Evolutionary conservation across 1,140 invertebrate species (phyloP).

Genomic region (Eueides isabella): DNA sequence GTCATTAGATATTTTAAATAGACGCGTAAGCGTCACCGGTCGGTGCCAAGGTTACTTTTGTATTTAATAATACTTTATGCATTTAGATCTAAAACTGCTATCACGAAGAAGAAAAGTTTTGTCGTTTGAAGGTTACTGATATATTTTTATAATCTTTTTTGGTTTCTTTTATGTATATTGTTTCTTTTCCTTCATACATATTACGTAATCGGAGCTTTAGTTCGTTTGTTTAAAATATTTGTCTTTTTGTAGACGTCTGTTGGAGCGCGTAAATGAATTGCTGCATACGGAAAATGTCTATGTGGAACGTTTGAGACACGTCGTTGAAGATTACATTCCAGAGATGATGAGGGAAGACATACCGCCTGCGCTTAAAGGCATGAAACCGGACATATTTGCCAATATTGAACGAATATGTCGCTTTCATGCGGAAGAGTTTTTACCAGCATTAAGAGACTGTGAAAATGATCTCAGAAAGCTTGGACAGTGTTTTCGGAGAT

Average conservation of each 20-base stretch:
- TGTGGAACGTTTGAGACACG: constrained; percentile 71
- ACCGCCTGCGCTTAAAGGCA: constrained; percentile 54
- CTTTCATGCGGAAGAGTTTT: constrained; percentile 75
- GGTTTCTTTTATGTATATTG: no score
- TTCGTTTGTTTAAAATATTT: constrained; percentile 2
- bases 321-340: constrained; percentile 79
- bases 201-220: not conserved
- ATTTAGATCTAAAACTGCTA: constrained; percentile 30
- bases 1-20: constrained; percentile 38
- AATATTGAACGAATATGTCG: constrained; percentile 77
- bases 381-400: constrained; percentile 74
- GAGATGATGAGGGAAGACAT: constrained; percentile 61
- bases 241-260: constrained; percentile 65
- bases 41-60: constrained; percentile 54
- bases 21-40: constrained; percentile 43
- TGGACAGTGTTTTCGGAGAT: constrained; percentile 75
- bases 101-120: not conserved
- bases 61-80: constrained; percentile 42
- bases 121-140: not conserved
- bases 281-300: constrained; percentile 79
- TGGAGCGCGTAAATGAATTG: constrained; percentile 76
- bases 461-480: constrained; percentile 76
- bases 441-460: constrained; percentile 73
- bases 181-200: not conserved
- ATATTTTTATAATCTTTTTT: constrained; percentile 3